phyloP scores from a whole-genome alignment of 1,140 invertebrate genomes.

The Aleiodes sp. region DNA sequence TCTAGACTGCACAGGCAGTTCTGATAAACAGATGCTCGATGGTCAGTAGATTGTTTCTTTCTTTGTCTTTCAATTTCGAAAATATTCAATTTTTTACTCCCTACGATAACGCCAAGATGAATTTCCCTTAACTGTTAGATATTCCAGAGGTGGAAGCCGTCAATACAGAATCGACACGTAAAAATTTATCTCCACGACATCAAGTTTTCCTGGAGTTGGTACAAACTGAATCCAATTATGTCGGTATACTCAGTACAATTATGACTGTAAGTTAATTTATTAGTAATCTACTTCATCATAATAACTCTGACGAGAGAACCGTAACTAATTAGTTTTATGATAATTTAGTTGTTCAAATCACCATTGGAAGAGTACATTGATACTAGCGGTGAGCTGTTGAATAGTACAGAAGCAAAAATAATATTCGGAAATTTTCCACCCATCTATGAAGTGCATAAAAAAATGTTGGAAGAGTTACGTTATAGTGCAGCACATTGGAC shows the following conservation, averaged over 20 bases:
- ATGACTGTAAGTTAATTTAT: constrained; percentile 78
- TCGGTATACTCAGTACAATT: constrained; percentile 92
- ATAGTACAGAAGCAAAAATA: constrained; percentile 91
- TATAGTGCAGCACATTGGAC: constrained; percentile 78
- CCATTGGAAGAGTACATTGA: constrained; percentile 86
- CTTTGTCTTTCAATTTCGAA: constrained; percentile 9
- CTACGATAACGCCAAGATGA: constrained; percentile 34
- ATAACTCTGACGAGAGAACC: no score
- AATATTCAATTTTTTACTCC: not conserved
- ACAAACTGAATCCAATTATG: constrained; percentile 97
- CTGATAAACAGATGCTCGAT: constrained; percentile 74
- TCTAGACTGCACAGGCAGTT: constrained; percentile 84
- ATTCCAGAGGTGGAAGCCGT: constrained; percentile 68
- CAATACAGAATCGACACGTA: constrained; percentile 70
- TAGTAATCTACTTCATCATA: no score
- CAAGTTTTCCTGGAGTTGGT: constrained; percentile 93
- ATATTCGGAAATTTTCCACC: constrained; percentile 96
- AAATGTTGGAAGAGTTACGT: constrained; percentile 82
- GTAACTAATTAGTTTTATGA: not conserved
- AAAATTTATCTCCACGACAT: constrained; percentile 79
- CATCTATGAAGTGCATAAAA: constrained; percentile 91
- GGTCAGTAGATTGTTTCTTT: constrained; percentile 54
- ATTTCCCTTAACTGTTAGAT: constrained; percentile 57
- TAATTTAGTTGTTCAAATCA: constrained; percentile 86
- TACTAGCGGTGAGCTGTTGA: constrained; percentile 80